Evolutionary conservation across 2,888 invertebrate species (phyloP).

Genomic region (Ephialtes manifestator): DNA sequence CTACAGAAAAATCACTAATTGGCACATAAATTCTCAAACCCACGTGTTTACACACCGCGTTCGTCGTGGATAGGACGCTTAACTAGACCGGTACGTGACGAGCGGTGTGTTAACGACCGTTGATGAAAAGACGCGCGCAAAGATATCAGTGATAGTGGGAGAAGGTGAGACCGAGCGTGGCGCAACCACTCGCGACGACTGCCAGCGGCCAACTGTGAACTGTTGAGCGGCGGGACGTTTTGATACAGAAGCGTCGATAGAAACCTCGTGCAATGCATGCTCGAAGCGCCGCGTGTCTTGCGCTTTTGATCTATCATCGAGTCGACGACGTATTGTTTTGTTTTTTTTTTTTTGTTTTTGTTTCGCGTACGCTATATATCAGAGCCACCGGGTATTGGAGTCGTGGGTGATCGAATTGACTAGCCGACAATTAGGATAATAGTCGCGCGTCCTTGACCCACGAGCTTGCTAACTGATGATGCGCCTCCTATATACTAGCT

Average conservation of each 20-base stretch:
- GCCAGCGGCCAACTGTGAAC: constrained; percentile 69
- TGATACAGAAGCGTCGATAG: constrained; percentile 55
- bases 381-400: neutral
- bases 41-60: neutral
- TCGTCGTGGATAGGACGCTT: neutral
- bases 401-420: neutral
- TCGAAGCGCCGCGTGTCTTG: constrained; percentile 1
- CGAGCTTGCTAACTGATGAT: neutral
- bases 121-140: constrained; percentile 1
- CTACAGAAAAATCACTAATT: neutral
- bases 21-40: neutral
- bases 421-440: neutral
- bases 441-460: neutral
- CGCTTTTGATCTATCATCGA: constrained; percentile 21
- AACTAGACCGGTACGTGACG: neutral
- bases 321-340: constrained; percentile 1
- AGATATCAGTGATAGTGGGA: neutral
- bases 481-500: neutral
- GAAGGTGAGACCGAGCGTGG: constrained; percentile 15
- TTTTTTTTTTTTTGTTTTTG: constrained; percentile 20
- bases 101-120: neutral
- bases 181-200: constrained; percentile 62
- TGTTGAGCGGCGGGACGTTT: constrained; percentile 61
- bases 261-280: constrained; percentile 46
- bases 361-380: neutral